These are phyloP conservation scores for Danaus chrysippus DNA, from an alignment of 2,888 invertebrate genomes.

Conservation along the genomic window DNA sequence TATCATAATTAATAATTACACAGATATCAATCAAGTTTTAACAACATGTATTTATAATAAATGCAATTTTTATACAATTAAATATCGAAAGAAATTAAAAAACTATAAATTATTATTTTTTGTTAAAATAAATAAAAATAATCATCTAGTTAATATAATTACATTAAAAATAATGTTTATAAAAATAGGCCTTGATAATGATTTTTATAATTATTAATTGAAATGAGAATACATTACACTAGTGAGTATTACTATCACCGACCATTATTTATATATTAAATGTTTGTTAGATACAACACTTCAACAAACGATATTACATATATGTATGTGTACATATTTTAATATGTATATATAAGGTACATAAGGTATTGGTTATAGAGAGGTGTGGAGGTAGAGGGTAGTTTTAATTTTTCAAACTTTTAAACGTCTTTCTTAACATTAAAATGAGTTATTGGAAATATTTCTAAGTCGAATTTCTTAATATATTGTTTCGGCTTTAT, in stretches of 20 bases:
- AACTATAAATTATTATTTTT: not conserved
- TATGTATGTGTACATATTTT: too few relatives aligned
- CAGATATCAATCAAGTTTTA: not conserved
- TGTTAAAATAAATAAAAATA: not conserved
- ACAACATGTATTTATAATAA: not conserved
- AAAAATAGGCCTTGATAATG: not conserved
- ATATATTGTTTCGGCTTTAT: too few relatives aligned
- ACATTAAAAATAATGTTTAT: not conserved
- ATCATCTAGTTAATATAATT: not conserved
- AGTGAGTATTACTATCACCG: constrained; percentile 3
- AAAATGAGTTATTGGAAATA: too few relatives aligned
- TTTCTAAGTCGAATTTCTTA: too few relatives aligned
- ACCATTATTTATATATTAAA: not conserved
- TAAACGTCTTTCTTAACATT: too few relatives aligned
- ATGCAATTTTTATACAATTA: not conserved
- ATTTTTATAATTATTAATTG: not conserved
- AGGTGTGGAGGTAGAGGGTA: too few relatives aligned
- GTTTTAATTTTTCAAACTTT: too few relatives aligned
- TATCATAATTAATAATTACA: not conserved
- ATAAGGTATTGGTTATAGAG: too few relatives aligned
- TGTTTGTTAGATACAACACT: not conserved
- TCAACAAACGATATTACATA: too few relatives aligned
- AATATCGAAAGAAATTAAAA: not conserved
- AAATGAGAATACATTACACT: not conserved
- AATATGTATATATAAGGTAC: too few relatives aligned